phyloP scores from a whole-genome alignment of 92 coral and sea anemone species.

The Siderastrea siderea region DNA sequence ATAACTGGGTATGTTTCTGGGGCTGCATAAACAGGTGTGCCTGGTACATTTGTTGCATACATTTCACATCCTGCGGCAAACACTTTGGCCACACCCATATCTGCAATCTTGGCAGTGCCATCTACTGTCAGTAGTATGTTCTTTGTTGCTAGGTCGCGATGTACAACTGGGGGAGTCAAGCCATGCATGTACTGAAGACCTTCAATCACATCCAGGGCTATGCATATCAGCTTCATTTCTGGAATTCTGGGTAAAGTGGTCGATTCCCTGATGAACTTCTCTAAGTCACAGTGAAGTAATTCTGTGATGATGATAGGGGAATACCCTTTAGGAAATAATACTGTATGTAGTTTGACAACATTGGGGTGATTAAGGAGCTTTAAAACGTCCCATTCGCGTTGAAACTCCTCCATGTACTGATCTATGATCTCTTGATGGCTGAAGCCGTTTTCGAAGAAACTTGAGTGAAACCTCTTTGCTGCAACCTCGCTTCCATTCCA shows the following conservation, averaged over 20 bases:
- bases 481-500: slow-evolving; percentile 79
- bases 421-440: slow-evolving; percentile 56
- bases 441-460: slow-evolving; percentile 62
- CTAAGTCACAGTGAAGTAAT: slow-evolving; percentile 77
- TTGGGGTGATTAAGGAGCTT: slow-evolving; percentile 77
- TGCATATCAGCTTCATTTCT: slow-evolving; percentile 35
- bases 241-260: slow-evolving; percentile 69
- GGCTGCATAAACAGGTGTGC: slow-evolving; percentile 86
- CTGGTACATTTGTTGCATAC: slow-evolving; percentile 79
- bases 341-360: slow-evolving; percentile 73
- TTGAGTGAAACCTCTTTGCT: slow-evolving; percentile 79
- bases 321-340: slow-evolving; percentile 60
- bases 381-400: slow-evolving; percentile 78
- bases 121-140: slow-evolving; percentile 71
- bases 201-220: slow-evolving; percentile 72
- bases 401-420: slow-evolving; percentile 55
- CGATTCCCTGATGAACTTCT: slow-evolving; percentile 61
- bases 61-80: slow-evolving; percentile 77
- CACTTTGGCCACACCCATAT: slow-evolving; percentile 82
- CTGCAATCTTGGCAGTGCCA: slow-evolving; percentile 84
- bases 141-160: slow-evolving; percentile 86
- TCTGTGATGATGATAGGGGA: slow-evolving; percentile 87
- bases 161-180: slow-evolving; percentile 66
- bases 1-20: slow-evolving; percentile 82
- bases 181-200: slow-evolving; percentile 83